Conservation (phyloP, 1,140 invertebrate species). For the Schlechtendalia chinensis region DNA sequence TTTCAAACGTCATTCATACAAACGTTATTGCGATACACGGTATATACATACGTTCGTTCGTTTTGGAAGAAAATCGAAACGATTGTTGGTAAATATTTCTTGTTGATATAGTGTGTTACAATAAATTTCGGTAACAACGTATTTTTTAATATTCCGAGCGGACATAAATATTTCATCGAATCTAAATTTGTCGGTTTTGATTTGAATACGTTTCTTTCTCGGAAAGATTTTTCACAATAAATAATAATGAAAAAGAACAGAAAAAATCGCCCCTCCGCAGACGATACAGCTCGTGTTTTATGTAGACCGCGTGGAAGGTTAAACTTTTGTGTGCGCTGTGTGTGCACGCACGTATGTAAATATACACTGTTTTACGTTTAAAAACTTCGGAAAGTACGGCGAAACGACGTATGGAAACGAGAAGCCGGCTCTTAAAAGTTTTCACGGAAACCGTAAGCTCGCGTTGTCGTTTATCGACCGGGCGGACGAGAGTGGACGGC, state of each 20-base stretch:
- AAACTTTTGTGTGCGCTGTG: background rate
- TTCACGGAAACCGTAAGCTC: conserved; percentile 5
- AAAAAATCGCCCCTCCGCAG: no score
- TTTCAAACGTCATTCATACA: no score
- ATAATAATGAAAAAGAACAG: background rate
- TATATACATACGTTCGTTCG: no score
- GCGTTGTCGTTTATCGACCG: conserved; percentile 23
- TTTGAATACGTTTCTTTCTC: background rate
- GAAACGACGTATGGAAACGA: conserved; percentile 17
- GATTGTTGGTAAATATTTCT: background rate
- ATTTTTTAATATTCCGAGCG: background rate
- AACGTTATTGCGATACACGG: no score
- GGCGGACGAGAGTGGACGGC: background rate
- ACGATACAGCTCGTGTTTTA: conserved; percentile 12
- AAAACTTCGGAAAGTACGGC: conserved; percentile 10
- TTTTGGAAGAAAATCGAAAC: no score
- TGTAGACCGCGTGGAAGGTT: background rate
- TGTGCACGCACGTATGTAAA: no score
- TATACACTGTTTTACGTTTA: background rate
- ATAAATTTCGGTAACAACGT: background rate
- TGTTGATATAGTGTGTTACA: background rate
- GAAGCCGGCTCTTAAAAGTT: conserved; percentile 24
- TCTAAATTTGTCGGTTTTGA: background rate
- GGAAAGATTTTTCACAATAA: background rate
- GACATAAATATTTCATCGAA: background rate